These are phyloP conservation scores for Ptychadena robeensis DNA, from an alignment of 2,797 vertebrate genomes.

Conservation along the genomic window DNA sequence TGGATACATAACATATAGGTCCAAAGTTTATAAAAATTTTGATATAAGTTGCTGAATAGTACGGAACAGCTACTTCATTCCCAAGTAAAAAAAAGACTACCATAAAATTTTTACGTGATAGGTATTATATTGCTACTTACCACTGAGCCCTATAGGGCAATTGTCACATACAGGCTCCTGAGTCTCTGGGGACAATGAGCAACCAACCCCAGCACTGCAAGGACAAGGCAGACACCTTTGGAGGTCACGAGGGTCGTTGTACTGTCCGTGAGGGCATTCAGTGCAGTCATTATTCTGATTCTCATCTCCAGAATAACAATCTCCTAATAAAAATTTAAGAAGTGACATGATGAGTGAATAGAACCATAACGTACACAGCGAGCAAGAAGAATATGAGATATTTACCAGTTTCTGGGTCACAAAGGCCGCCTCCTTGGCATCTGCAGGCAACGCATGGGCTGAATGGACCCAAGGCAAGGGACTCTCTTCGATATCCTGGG, in stretches of 20 bases:
- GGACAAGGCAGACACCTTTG: constrained; percentile 80
- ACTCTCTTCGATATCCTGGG: constrained; percentile 78
- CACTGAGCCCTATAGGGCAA: constrained; percentile 83
- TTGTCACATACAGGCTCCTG: constrained; percentile 76
- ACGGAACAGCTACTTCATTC: too few relatives aligned
- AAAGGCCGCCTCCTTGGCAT: constrained; percentile 83
- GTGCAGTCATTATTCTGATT: constrained; percentile 68
- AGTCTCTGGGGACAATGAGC: constrained; percentile 70
- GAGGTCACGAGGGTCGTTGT: constrained; percentile 72
- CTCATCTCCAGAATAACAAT: constrained; percentile 90
- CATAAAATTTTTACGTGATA: neutral
- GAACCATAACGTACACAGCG: neutral
- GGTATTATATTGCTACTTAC: constrained; percentile 70
- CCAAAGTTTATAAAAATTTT: too few relatives aligned
- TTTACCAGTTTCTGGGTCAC: constrained; percentile 88
- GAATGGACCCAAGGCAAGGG: constrained; percentile 73
- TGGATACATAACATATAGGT: too few relatives aligned
- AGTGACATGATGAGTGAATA: neutral
- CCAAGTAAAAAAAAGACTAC: too few relatives aligned
- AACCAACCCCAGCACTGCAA: constrained; percentile 77
- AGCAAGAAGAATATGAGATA: neutral
- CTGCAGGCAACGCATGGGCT: constrained; percentile 82
- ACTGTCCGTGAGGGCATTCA: constrained; percentile 81
- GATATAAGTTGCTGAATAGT: too few relatives aligned
- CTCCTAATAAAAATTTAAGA: constrained; percentile 73